Evolutionary conservation across 2,888 invertebrate genomes (phyloP).

Genomic region (Sminthurides aquaticus): DNA sequence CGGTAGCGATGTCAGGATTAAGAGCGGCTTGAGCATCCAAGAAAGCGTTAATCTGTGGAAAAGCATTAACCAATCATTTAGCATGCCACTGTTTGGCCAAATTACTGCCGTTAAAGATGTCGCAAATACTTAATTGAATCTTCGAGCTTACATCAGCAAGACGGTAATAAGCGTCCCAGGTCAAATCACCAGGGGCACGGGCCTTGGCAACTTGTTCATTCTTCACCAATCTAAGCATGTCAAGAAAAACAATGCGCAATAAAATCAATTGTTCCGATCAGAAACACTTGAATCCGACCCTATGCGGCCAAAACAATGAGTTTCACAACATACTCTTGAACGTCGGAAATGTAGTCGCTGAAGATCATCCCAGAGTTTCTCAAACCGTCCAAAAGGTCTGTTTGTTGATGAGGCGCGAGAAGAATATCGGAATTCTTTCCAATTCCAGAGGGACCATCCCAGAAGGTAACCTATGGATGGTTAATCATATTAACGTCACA

Average conservation of each 20-base stretch:
- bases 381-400: slow-evolving; percentile 51
- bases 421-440: slow-evolving; percentile 4
- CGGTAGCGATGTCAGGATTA: slow-evolving; percentile 51
- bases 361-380: slow-evolving; percentile 47
- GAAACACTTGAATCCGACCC: too few relatives aligned
- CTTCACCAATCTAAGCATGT: too few relatives aligned
- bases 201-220: slow-evolving; percentile 48
- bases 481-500: too few relatives aligned
- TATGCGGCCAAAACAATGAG: too few relatives aligned
- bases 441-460: slow-evolving; percentile 27
- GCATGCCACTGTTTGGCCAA: not conserved
- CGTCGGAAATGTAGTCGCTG: slow-evolving; percentile 53
- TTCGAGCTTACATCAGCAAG: slow-evolving; percentile 18
- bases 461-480: slow-evolving; percentile 33
- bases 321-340: slow-evolving; percentile 51
- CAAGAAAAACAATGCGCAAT: too few relatives aligned
- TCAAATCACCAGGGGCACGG: slow-evolving; percentile 16
- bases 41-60: slow-evolving; percentile 55
- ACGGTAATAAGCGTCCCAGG: slow-evolving; percentile 2
- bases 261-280: too few relatives aligned
- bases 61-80: not conserved
- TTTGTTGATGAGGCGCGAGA: slow-evolving; percentile 47
- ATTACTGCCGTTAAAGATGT: not conserved
- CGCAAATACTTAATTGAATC: not conserved
- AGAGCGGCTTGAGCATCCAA: slow-evolving; percentile 50